Conservation (phyloP, 2,113 vertebrate species). For the Phycodurus eques region DNA sequence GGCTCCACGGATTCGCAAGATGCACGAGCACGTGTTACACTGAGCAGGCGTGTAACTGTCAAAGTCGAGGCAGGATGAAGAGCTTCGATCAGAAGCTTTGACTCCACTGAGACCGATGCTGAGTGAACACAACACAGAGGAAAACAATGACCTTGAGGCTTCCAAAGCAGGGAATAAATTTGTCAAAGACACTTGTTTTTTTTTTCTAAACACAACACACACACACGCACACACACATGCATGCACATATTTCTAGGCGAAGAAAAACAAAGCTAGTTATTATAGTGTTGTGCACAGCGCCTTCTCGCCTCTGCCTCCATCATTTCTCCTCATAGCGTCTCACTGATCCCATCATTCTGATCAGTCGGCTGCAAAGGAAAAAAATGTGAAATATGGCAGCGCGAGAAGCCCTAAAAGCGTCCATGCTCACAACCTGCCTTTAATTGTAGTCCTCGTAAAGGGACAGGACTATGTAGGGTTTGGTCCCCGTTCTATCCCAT, state of each 20-base stretch:
- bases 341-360: constrained; percentile 34
- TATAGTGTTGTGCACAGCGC: constrained; percentile 34
- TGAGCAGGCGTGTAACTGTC: constrained; percentile 11
- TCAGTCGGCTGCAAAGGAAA: constrained; percentile 11
- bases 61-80: constrained; percentile 34
- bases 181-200: constrained; percentile 35
- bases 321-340: constrained; percentile 27
- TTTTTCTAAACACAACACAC: constrained; percentile 22
- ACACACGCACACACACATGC: neutral
- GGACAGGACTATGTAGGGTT: neutral
- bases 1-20: neutral
- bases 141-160: constrained; percentile 28
- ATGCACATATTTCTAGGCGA: constrained; percentile 30
- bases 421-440: neutral
- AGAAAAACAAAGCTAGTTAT: constrained; percentile 59
- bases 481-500: neutral
- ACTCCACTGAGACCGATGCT: constrained; percentile 26
- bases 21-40: constrained; percentile 6
- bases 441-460: neutral
- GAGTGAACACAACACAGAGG: constrained; percentile 20
- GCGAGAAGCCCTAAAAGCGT: constrained; percentile 1
- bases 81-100: constrained; percentile 17
- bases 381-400: constrained; percentile 21
- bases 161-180: constrained; percentile 32
- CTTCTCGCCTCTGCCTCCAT: constrained; percentile 20